Evolutionary conservation across 1,140 invertebrate genomes (phyloP), one percentile per base, ranked within the genome.

Genomic region (Zaprionus gabonicus): DNA sequence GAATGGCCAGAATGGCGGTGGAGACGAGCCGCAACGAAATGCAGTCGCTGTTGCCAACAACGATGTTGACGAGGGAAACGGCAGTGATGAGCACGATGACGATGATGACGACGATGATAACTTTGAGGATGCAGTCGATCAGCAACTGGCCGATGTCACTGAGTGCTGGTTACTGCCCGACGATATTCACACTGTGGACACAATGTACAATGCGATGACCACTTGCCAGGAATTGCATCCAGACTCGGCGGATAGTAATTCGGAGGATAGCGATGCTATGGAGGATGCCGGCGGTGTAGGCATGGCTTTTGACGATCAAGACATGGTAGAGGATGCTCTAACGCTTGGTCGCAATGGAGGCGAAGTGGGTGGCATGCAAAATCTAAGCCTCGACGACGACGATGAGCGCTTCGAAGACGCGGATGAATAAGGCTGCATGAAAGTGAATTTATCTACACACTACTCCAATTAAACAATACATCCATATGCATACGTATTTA

Each of bases 91-190:
- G 12, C 68, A 75, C 4, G 81, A 85, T 7, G 81, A 84, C 23
- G 82, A 80, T 17, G 91, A 87, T 6, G 91, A 79, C 1, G 79
- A 75, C 31, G 88, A 86, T 66, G 84, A 91, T 4, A 85, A 79
- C 46, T 87, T 86, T 28, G 90, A 88, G 57, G 86, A 91, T 66
- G 82, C 88, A 31, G 75, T 87, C 2, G 83, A 88, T 49, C 84
- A 77, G 25, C 79, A 88, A 51, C 63, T 81, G 38, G 80, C 80
- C 15, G 75, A 92, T 36, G 81, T 92, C 0, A 92, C 91, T 44
- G 91, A 92, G 56, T 92, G 92, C 58, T 92, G 91, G 91, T 66
- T 92, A 7, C 23, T 92, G 23, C 91, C 91, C 15, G 88, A 90
- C 20, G 85, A 90, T 57, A 75, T 79, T 41, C 88, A 90, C 56